Evolutionary conservation across 2,113 vertebrate genomes (phyloP).

Genomic region (Dicaeum eximium): DNA sequence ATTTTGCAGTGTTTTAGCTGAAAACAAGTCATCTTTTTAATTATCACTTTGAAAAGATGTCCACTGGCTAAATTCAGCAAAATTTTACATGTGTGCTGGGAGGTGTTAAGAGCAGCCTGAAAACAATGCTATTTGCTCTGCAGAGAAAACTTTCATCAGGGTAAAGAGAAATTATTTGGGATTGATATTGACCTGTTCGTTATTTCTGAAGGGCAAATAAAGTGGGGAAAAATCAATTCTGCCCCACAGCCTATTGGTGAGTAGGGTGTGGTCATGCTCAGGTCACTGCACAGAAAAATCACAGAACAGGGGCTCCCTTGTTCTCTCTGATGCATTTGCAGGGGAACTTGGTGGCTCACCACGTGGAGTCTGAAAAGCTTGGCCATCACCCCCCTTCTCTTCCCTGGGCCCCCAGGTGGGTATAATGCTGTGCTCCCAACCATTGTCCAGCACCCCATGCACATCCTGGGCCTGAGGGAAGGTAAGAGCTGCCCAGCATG

Average conservation of each 20-base stretch:
- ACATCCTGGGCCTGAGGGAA: not conserved
- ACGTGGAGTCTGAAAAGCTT: not conserved
- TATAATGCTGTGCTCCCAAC: not conserved
- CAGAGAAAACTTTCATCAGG: not conserved
- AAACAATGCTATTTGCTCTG: not conserved
- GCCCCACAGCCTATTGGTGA: not conserved
- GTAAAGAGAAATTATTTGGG: not conserved
- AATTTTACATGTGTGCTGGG: not conserved
- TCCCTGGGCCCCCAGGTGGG: not conserved
- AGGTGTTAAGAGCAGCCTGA: not conserved
- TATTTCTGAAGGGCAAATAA: not conserved
- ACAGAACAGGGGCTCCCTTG: not conserved
- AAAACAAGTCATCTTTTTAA: conserved; percentile 11
- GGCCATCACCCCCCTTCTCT: not conserved
- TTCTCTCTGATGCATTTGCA: not conserved
- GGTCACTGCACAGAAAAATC: not conserved
- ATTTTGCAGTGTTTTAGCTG: not conserved
- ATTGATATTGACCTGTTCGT: not conserved
- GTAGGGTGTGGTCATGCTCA: not conserved
- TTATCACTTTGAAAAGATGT: not conserved
- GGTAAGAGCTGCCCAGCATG: not conserved
- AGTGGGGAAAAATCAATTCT: not conserved
- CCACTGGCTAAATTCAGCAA: not conserved
- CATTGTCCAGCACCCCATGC: not conserved
- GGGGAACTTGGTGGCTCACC: not conserved